These are phyloP conservation scores for Psilopsiagon aymara DNA, from an alignment of 2,113 vertebrate genomes.

Conservation along the genomic window DNA sequence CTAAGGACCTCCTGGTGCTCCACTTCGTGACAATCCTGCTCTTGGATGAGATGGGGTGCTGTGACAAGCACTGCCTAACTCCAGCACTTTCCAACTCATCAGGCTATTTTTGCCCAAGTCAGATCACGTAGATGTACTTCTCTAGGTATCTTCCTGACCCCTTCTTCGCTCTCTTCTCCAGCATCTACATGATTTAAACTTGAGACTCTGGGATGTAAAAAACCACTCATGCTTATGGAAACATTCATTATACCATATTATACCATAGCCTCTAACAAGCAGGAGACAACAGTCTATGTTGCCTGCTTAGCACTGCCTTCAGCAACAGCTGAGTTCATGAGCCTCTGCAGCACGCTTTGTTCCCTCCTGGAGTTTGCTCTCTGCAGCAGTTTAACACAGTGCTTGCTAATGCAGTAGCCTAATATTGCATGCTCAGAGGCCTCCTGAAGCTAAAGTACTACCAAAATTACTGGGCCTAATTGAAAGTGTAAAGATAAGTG, in stretches of 20 bases:
- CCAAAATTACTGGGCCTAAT: neutral
- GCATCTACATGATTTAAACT: neutral
- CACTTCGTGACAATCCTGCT: neutral
- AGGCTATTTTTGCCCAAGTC: neutral
- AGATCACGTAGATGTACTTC: neutral
- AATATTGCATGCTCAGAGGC: neutral
- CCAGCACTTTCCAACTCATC: neutral
- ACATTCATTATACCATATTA: neutral
- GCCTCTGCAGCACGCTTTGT: neutral
- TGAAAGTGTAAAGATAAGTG: neutral
- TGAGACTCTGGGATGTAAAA: neutral
- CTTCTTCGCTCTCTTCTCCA: neutral
- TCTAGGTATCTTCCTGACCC: neutral
- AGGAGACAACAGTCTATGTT: neutral
- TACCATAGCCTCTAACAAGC: neutral
- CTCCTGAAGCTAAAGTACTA: neutral
- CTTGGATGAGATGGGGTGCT: neutral
- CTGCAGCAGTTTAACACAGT: neutral
- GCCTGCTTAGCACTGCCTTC: neutral
- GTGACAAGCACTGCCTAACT: neutral
- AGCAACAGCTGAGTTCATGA: neutral
- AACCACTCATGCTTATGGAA: neutral
- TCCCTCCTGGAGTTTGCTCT: neutral
- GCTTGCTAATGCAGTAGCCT: neutral
- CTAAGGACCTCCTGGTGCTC: neutral